Evolutionary conservation across 2,797 vertebrate genomes (phyloP).

Genomic region (Dipus sagitta): DNA sequence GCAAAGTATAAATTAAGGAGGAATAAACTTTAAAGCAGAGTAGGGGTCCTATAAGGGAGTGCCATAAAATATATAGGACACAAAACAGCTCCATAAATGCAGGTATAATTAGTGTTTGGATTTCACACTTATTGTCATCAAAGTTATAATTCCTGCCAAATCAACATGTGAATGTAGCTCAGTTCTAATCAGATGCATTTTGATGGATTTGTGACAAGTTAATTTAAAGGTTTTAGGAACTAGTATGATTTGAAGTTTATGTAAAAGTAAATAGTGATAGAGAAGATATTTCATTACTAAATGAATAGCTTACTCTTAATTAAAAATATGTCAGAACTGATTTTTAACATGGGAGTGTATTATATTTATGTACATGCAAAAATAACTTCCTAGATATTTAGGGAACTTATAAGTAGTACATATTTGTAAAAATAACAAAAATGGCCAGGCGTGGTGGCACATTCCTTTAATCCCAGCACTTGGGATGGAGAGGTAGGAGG

Average conservation of each 20-base stretch:
- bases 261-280: neutral
- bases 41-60: neutral
- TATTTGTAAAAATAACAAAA: neutral
- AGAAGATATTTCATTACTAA: conserved; percentile 3
- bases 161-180: conserved; percentile 17
- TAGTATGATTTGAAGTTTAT: neutral
- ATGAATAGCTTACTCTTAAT: neutral
- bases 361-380: neutral
- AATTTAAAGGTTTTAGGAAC: neutral
- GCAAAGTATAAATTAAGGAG: neutral
- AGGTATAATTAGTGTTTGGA: neutral
- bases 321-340: neutral
- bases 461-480: too few relatives aligned
- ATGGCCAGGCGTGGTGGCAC: too few relatives aligned
- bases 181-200: conserved; percentile 19
- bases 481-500: too few relatives aligned
- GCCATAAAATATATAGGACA: neutral
- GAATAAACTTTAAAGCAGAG: conserved; percentile 1
- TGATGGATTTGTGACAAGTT: neutral
- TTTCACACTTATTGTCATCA: conserved; percentile 10
- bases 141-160: neutral
- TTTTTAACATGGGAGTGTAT: neutral
- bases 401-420: neutral
- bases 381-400: neutral
- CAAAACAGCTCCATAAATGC: neutral